Evolutionary conservation across 2,888 invertebrate genomes (phyloP).

Genomic region (Pachydiplax longipennis): DNA sequence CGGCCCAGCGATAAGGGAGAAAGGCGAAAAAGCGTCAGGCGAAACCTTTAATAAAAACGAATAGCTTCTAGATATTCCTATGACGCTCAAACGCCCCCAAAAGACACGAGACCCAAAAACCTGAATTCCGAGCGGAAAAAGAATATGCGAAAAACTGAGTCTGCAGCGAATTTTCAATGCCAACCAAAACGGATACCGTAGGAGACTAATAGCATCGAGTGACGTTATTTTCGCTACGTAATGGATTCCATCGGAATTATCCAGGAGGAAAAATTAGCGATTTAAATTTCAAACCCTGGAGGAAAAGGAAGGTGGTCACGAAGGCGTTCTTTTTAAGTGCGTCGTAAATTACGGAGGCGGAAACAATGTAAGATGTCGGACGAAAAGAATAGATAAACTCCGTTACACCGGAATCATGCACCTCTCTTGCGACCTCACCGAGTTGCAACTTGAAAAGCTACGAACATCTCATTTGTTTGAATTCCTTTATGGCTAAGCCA

Average conservation of each 20-base stretch:
- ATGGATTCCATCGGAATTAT: neutral
- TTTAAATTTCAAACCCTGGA: slow-evolving; percentile 20
- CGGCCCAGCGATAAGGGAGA: neutral
- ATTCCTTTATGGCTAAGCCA: slow-evolving; percentile 13
- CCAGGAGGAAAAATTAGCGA: neutral
- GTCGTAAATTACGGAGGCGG: neutral
- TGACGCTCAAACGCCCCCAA: neutral
- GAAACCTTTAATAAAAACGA: neutral
- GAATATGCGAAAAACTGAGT: neutral
- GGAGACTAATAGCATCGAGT: neutral
- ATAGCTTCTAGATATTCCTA: neutral
- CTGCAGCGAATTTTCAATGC: neutral
- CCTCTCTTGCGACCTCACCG: neutral
- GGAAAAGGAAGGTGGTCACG: neutral
- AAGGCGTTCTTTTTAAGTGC: slow-evolving; percentile 6
- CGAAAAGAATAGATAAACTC: neutral
- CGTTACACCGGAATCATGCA: neutral
- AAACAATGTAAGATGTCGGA: neutral
- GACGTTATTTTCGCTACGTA: neutral
- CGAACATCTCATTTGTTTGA: slow-evolving; percentile 16
- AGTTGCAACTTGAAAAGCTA: neutral
- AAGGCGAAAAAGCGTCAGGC: neutral
- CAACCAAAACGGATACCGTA: neutral
- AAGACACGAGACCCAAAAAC: neutral
- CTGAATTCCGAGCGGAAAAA: neutral